Conservation (phyloP, 23 tunicate genomes). For the Diplosoma virens region DNA sequence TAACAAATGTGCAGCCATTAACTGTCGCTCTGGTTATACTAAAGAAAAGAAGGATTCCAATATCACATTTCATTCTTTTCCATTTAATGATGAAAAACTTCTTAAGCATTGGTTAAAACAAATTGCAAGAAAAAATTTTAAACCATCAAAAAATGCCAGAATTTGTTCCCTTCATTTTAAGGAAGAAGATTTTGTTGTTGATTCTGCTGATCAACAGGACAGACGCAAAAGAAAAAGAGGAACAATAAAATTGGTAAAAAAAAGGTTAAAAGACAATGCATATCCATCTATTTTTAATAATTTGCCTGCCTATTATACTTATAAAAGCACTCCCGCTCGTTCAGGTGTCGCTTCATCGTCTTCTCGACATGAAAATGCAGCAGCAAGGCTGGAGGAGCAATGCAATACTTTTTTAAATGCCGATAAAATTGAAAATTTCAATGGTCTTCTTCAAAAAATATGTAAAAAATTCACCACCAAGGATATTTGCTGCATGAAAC, state of each 20-base stretch:
- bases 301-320: not conserved
- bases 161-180: slow-evolving; percentile 6
- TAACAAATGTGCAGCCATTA: not conserved
- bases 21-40: slow-evolving; percentile 5
- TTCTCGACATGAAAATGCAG: slow-evolving; percentile 17
- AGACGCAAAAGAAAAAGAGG: slow-evolving; percentile 7
- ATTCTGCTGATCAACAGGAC: not conserved
- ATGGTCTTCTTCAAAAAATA: not conserved
- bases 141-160: not conserved
- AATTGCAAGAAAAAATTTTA: slow-evolving; percentile 10
- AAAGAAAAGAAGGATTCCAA: slow-evolving; percentile 1
- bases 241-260: not conserved
- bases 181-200: not conserved
- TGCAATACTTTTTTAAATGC: not conserved
- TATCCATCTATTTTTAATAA: not conserved
- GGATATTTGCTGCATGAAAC: not conserved
- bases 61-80: slow-evolving; percentile 4
- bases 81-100: not conserved
- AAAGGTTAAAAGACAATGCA: slow-evolving; percentile 7
- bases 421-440: not conserved
- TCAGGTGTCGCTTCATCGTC: not conserved
- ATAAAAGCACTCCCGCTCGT: not conserved
- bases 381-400: not conserved
- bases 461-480: not conserved
- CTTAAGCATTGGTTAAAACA: slow-evolving; percentile 4